Conservation (phyloP, 2,888 invertebrate species). For the Hirudinaria manillensis region DNA sequence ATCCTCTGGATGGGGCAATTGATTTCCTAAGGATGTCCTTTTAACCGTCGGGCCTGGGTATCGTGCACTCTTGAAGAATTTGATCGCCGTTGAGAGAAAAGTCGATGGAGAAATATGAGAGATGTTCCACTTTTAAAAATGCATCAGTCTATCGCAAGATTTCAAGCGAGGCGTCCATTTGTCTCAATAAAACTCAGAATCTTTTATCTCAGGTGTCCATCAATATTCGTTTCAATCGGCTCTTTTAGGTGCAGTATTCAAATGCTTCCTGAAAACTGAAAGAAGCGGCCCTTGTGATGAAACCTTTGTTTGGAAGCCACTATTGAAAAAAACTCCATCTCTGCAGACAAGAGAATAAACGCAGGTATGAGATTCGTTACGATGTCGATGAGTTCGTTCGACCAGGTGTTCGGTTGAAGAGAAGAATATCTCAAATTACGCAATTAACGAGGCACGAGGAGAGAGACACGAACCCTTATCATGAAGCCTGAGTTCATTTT, state of each 20-base stretch:
- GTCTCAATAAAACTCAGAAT: slow-evolving; percentile 6
- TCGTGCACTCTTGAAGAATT: too few species aligned
- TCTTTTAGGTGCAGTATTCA: not conserved
- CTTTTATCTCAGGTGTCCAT: not conserved
- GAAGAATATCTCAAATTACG: not conserved
- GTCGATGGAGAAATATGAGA: not conserved
- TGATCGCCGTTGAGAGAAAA: not conserved
- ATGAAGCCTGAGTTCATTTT: too few species aligned
- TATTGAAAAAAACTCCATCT: too few species aligned
- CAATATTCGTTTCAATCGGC: not conserved
- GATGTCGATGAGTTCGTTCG: not conserved
- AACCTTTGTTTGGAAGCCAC: too few species aligned
- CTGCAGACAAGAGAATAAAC: not conserved
- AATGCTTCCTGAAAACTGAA: not conserved
- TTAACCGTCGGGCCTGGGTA: too few species aligned
- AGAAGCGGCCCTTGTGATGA: too few species aligned
- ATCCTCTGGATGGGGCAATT: too few species aligned
- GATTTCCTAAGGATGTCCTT: too few species aligned
- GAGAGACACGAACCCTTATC: too few species aligned
- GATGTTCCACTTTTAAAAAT: not conserved
- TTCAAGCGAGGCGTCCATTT: slow-evolving; percentile 8
- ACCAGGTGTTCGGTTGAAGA: not conserved
- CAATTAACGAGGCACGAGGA: not conserved
- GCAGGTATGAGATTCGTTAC: slow-evolving; percentile 8
- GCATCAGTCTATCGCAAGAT: not conserved